phyloP scores from a whole-genome alignment of 1,140 invertebrate genomes.

The Ceratosolen solmsi region DNA sequence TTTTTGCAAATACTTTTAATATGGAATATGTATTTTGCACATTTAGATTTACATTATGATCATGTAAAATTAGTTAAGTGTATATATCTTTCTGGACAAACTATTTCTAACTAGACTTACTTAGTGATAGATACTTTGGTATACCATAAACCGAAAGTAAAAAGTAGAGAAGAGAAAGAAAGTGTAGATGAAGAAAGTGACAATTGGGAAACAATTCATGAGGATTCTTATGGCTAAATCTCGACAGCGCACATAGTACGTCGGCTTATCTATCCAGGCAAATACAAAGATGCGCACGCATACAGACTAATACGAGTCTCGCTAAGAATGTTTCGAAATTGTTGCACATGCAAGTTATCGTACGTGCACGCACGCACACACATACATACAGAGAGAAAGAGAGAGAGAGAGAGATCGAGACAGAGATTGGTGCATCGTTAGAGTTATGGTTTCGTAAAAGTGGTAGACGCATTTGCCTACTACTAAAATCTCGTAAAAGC shows the following conservation, averaged over 20 bases:
- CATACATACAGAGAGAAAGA: too few relatives aligned
- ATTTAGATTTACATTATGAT: too few relatives aligned
- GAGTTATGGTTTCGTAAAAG: slow-evolving; percentile 53
- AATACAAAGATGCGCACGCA: neutral
- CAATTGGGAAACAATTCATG: slow-evolving; percentile 51
- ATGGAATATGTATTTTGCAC: too few relatives aligned
- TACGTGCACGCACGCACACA: neutral
- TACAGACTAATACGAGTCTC: neutral
- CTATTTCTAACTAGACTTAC: slow-evolving; percentile 39
- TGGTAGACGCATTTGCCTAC: slow-evolving; percentile 51
- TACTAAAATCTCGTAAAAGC: slow-evolving; percentile 53
- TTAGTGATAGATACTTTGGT: slow-evolving; percentile 34
- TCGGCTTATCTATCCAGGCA: slow-evolving; percentile 13
- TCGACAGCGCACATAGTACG: slow-evolving; percentile 23
- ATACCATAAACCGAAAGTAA: neutral
- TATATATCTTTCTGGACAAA: neutral
- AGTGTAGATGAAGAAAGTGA: neutral
- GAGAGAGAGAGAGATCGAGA: too few relatives aligned
- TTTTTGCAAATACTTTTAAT: too few relatives aligned
- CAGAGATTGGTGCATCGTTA: slow-evolving; percentile 32
- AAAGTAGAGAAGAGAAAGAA: neutral
- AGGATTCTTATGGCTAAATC: slow-evolving; percentile 35
- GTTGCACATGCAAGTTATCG: neutral
- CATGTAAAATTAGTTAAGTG: neutral
- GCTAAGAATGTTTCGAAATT: neutral